Conservation (phyloP, 2,888 invertebrate genomes). For the Harpagoxenus sublaevis region DNA sequence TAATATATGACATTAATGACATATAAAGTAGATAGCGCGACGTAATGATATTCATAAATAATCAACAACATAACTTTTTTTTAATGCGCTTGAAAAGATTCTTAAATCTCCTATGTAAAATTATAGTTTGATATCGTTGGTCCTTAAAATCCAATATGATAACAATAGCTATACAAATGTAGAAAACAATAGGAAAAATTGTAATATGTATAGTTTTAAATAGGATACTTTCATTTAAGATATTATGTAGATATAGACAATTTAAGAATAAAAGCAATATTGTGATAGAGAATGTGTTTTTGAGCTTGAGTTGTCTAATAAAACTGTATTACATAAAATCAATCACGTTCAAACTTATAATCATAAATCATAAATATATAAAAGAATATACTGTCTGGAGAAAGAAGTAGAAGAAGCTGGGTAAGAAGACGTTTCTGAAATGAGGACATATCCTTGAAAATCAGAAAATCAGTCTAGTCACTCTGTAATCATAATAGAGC, state of each 20-base stretch:
- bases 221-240: background rate
- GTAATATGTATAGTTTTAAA: background rate
- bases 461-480: conserved; percentile 13
- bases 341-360: background rate
- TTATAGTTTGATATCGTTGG: background rate
- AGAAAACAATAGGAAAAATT: background rate
- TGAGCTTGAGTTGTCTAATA: background rate
- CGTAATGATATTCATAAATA: background rate
- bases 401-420: background rate
- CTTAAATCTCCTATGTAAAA: background rate
- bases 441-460: background rate
- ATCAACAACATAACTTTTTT: background rate
- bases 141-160: background rate
- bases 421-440: background rate
- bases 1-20: background rate
- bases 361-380: background rate
- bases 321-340: background rate
- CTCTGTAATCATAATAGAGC: background rate
- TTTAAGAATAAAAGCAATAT: background rate
- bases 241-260: background rate
- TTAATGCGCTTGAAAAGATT: background rate
- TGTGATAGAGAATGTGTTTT: background rate
- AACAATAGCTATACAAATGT: background rate
- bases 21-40: background rate
- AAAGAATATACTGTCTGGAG: background rate